A percentile compares a stretch with the other conserved stretches of the same genome.
Conservation (phyloP, 2,888 invertebrate genomes). For the Lasioglossum malachurum region DNA sequence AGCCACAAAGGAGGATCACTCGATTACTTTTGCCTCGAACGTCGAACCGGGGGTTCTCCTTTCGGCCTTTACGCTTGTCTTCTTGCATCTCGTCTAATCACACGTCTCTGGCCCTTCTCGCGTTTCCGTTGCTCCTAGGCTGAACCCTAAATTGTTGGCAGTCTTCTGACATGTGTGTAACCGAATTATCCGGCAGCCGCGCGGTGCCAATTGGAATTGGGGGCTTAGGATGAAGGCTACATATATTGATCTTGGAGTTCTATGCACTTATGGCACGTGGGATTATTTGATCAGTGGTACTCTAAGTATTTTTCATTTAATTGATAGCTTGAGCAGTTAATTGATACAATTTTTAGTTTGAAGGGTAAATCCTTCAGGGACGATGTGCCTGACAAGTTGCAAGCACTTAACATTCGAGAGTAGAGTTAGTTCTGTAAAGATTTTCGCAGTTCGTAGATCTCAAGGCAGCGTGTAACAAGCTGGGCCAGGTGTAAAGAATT, state of each 20-base stretch:
- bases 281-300: neutral
- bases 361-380: no score
- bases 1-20: slow-evolving; percentile 59
- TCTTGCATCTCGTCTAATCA: slow-evolving; percentile 49
- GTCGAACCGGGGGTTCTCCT: neutral
- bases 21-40: slow-evolving; percentile 45
- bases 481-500: slow-evolving; percentile 17
- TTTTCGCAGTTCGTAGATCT: neutral
- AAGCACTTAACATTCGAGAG: neutral
- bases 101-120: slow-evolving; percentile 9
- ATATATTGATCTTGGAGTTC: neutral
- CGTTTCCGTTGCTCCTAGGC: neutral
- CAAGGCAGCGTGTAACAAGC: neutral
- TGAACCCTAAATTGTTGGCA: neutral
- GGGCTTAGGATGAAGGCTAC: no score
- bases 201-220: neutral
- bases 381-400: neutral
- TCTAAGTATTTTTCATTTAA: neutral
- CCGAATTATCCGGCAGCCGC: slow-evolving; percentile 3
- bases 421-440: neutral
- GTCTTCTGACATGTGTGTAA: slow-evolving; percentile 19
- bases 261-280: neutral
- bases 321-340: no score
- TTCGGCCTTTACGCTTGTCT: slow-evolving; percentile 28
- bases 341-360: neutral